Conservation (phyloP, 2,797 vertebrate species). For the Melanogrammus aeglefinus region DNA sequence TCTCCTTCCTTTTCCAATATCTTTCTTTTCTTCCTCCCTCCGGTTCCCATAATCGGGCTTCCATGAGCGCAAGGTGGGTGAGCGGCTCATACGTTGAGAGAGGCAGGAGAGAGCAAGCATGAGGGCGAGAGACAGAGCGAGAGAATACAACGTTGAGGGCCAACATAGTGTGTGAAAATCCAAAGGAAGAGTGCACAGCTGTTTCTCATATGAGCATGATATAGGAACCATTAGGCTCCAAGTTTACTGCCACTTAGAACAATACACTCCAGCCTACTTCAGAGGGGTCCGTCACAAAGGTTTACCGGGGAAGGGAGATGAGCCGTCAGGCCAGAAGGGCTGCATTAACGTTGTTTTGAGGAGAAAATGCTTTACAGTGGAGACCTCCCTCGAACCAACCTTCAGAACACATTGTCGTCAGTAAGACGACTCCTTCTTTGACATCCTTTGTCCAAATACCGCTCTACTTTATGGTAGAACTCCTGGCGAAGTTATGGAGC, state of each 20-base stretch:
- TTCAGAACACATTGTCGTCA: not conserved
- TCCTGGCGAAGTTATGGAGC: conserved; percentile 11
- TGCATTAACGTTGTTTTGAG: not conserved
- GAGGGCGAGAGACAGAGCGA: conserved; percentile 31
- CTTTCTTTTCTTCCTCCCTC: conserved; percentile 10
- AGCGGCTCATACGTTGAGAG: conserved; percentile 49
- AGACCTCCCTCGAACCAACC: conserved; percentile 14
- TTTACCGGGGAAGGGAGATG: conserved; percentile 26
- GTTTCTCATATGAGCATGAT: conserved; percentile 64
- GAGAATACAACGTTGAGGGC: not conserved
- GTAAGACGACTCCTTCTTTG: not conserved
- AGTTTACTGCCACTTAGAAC: conserved; percentile 4
- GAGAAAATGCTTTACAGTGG: not conserved
- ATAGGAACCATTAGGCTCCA: conserved; percentile 36
- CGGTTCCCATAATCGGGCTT: conserved; percentile 58
- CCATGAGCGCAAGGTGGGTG: conserved; percentile 46
- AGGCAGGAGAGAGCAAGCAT: conserved; percentile 22
- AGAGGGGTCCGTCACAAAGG: conserved; percentile 30
- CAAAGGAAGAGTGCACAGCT: conserved; percentile 54
- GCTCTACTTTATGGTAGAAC: conserved; percentile 33
- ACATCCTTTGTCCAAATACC: not conserved
- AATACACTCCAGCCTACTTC: not conserved
- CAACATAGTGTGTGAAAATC: not conserved
- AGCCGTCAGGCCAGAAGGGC: conserved; percentile 13
- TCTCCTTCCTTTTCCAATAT: no score